phyloP scores from a whole-genome alignment of 2,888 invertebrate species.

The Seira musarum region DNA sequence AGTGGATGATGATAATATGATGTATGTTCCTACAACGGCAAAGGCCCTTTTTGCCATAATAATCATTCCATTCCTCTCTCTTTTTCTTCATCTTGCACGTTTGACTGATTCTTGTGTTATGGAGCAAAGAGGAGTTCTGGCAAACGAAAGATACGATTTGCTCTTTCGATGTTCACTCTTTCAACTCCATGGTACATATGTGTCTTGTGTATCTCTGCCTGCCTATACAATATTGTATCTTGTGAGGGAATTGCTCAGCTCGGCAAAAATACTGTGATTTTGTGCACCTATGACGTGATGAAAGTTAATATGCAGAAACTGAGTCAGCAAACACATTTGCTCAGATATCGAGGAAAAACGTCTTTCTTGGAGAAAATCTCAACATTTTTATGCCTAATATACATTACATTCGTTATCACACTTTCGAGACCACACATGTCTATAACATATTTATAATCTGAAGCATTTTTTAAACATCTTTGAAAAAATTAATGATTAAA shows the following conservation, averaged over 20 bases:
- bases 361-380: neutral
- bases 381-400: neutral
- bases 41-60: neutral
- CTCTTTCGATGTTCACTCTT: neutral
- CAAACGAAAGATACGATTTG: neutral
- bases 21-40: neutral
- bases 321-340: neutral
- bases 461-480: no score
- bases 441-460: no score
- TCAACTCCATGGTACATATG: neutral
- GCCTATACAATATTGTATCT: neutral
- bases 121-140: neutral
- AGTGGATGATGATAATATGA: neutral
- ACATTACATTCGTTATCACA: neutral
- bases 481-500: no score
- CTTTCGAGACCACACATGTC: no score
- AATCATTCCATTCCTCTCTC: neutral
- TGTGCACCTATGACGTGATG: neutral
- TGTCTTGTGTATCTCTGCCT: no score
- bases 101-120: neutral
- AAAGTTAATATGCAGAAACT: neutral
- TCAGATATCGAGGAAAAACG: neutral
- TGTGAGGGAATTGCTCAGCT: neutral
- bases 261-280: neutral
- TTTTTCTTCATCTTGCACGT: constrained; percentile 4